phyloP scores from a whole-genome alignment of 30 jellyfish, hydroid and myxozoan genomes.

The Chrysaora quinquecirrha region DNA sequence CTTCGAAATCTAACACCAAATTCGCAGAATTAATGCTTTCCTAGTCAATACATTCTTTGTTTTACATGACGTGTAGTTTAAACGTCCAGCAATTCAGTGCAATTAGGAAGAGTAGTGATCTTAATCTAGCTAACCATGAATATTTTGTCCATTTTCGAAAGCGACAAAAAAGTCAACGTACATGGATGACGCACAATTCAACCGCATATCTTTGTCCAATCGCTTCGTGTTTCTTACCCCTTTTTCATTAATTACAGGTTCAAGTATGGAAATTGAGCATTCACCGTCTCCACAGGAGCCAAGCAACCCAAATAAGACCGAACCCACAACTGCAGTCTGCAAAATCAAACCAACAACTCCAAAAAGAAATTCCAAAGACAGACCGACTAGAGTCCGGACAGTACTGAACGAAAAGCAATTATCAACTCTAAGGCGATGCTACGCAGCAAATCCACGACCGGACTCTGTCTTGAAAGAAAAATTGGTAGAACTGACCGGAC shows the following conservation, averaged over 20 bases:
- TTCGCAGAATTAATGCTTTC: too few species aligned
- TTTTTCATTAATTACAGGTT: background rate
- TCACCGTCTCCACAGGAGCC: conserved; percentile 12
- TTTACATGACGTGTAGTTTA: too few species aligned
- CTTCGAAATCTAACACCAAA: too few species aligned
- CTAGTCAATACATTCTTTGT: too few species aligned
- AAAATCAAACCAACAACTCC: conserved; percentile 15
- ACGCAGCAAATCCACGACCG: conserved; percentile 91
- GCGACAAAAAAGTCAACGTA: too few species aligned
- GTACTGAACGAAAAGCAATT: conserved; percentile 81
- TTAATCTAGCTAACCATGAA: too few species aligned
- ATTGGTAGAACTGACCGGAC: conserved; percentile 84
- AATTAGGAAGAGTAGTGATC: too few species aligned
- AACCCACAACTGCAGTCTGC: conserved; percentile 6
- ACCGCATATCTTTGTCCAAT: too few species aligned
- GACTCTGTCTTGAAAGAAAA: conserved; percentile 85
- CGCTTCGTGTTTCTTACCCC: too few species aligned
- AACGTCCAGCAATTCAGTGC: too few species aligned
- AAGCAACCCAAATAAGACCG: conserved; percentile 19
- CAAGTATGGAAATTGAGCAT: background rate
- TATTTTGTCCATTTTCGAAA: too few species aligned
- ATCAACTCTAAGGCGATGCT: conserved; percentile 76
- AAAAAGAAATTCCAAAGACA: conserved; percentile 41
- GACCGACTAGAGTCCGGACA: conserved; percentile 85
- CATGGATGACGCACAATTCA: too few species aligned